Base-by-base conservation (phyloP, 2,888 invertebrate genomes). In the Rapana venosa region DNA sequence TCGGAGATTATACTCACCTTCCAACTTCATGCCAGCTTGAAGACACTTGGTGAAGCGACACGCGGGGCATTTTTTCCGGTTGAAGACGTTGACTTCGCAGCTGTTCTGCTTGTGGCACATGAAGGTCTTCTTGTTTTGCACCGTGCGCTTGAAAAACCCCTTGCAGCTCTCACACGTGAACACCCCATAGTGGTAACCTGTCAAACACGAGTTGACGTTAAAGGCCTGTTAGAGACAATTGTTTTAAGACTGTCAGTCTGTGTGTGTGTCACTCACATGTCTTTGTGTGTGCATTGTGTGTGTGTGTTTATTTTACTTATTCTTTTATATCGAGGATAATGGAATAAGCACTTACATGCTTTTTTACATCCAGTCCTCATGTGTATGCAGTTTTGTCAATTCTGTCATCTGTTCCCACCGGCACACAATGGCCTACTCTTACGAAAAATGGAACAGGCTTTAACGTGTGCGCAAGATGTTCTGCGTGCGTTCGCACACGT, bases 81-180 rank as follows among this genome's bases (percentile, higher is more conserved):
- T 99, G 0, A 98, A 98, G 77, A 98, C 98, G 17, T 98, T 98
- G 22, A 99, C 98, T 47, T 98, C 98, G 96, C 99, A 99, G 98
- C 95, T 94, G 17, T 94, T 94, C 87, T 93, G 93, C 90, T 94
- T 92, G 89, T 95, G 95, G 96, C 99, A 99, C 95, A 98, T 98
- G 96, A 99, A 99, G 96, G 98, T 98, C 97, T 99, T 99, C 93
- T 99, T 97, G 96, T 99, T 99, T 97, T 99, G 99, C n/a, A 99
- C 99, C 35, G 99, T 99, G 91, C 99, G 97, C 96, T 99, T 99
- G 97, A 99, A 99, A 97, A 99, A 99, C 2, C 99, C 99, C 96
- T 99, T 99, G 96, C 99, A 99, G 35, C 98, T 98, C 96, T 99
- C 99, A 96, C 99, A 99, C 22, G 98, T 99, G 97, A 99, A 99